These are phyloP conservation scores for Rhagophthalmus giganteus DNA, from an alignment of 2,888 invertebrate species.

Conservation along the genomic window DNA sequence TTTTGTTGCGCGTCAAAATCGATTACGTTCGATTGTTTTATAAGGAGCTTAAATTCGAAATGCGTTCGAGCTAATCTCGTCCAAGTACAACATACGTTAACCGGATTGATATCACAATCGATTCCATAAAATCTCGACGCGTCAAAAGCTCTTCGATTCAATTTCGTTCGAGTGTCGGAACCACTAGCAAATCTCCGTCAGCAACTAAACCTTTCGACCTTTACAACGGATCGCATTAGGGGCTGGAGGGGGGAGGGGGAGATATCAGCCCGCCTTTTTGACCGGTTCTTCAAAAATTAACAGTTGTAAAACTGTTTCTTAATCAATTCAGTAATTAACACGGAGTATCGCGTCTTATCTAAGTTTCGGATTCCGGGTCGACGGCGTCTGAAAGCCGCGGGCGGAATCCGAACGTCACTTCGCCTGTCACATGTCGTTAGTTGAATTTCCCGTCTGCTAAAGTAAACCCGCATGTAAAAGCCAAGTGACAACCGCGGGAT, in stretches of 20 bases:
- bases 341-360: slow-evolving; percentile 7
- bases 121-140: slow-evolving; percentile 28
- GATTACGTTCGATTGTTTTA: neutral
- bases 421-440: slow-evolving; percentile 23
- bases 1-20: slow-evolving; percentile 1
- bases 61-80: slow-evolving; percentile 1
- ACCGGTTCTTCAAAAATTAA: too few species aligned
- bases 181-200: slow-evolving; percentile 19
- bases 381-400: slow-evolving; percentile 21
- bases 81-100: slow-evolving; percentile 24
- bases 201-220: slow-evolving; percentile 25
- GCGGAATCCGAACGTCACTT: slow-evolving; percentile 23
- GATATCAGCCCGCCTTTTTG: too few species aligned
- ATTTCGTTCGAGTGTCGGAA: slow-evolving; percentile 27
- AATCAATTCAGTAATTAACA: neutral
- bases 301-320: neutral
- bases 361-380: slow-evolving; percentile 19
- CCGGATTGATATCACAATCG: slow-evolving; percentile 18
- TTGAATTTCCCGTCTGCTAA: slow-evolving; percentile 24
- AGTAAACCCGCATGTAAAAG: slow-evolving; percentile 31
- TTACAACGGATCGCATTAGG: too few species aligned
- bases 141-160: slow-evolving; percentile 27
- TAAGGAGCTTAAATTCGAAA: neutral
- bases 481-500: slow-evolving; percentile 26
- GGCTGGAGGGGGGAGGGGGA: too few species aligned